Base-by-base conservation (phyloP, 2,888 invertebrate genomes). In the Silvanus unidentatus region DNA sequence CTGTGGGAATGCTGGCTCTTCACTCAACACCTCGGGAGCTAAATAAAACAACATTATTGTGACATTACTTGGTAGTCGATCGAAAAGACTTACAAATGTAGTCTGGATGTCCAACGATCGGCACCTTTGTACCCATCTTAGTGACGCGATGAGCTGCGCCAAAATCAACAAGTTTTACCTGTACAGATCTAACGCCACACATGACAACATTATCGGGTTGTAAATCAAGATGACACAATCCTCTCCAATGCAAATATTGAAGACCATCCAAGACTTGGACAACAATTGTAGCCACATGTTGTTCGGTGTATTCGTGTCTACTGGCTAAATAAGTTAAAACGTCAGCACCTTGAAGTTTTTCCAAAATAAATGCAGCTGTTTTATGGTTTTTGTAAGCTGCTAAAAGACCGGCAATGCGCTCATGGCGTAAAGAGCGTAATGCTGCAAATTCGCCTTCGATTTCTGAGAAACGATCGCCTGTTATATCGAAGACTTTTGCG, bases 131-230 rank as follows among this genome's bases (percentile, higher is more conserved):
- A 1, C 92, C 92, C 43, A 89, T 71, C 69, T 88, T 88, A 30
- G 84, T 84, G 2, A 93, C 88, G 60, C 79, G 80, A 59, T 87
- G 86, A 1, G 95, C 87, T 3, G 86, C 84, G 1, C 95, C 96
- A 66, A 97, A 87, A 72, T 98, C 97, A 4, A 93, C 85, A 37
- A 99, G 73, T 71, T 96, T 97, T 1, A 97, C 81, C 69, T 91
- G 86, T 6, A 88, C 80, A 0, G 87, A 85, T 54, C 93, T 76
- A 11, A 91, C 85, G 0, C 86, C 85, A 1, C 88, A 82, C 86
- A 97, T 90, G 2, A 96, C 90, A 15, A 98, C 80, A 70, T 98
- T 98, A 66, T 95, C 94, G 0, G 97, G 97, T 70, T 97, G 92
- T 39, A 96, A 75, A 68, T 95, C 88, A 49, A 95, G 73, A 69